phyloP scores from a whole-genome alignment of 2,888 invertebrate genomes.

The Hirudinaria manillensis region DNA sequence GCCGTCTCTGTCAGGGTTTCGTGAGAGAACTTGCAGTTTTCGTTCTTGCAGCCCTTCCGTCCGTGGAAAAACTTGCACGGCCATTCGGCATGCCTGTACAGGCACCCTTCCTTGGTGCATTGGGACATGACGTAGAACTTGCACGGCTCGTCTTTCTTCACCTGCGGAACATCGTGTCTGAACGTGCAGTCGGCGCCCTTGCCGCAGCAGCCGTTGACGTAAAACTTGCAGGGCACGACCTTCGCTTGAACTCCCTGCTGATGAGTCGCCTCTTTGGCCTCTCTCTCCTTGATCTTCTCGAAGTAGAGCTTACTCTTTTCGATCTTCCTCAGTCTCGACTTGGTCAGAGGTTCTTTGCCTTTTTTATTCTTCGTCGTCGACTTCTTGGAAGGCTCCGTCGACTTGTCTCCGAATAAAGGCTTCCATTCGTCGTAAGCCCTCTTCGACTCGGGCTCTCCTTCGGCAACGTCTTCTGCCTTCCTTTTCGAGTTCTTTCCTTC shows the following conservation, averaged over 20 bases:
- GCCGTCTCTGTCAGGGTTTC: neutral
- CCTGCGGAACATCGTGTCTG: conserved; percentile 27
- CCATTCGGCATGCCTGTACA: conserved; percentile 29
- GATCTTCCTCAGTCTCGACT: neutral
- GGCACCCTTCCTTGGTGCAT: conserved; percentile 24
- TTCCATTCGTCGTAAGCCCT: too few relatives aligned
- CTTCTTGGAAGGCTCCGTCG: too few relatives aligned
- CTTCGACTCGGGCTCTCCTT: too few relatives aligned
- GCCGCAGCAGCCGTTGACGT: conserved; percentile 7
- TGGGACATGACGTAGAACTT: conserved; percentile 30
- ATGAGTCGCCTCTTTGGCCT: neutral
- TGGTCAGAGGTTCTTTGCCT: neutral
- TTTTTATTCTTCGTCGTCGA: neutral
- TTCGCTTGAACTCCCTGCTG: neutral
- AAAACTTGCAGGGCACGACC: conserved; percentile 13
- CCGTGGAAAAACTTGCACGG: conserved; percentile 18
- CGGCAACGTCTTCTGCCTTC: too few relatives aligned
- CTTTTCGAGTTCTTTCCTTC: too few relatives aligned
- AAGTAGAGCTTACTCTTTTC: neutral
- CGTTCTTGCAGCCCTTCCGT: neutral
- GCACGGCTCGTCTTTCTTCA: conserved; percentile 31
- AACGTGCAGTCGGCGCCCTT: conserved; percentile 28
- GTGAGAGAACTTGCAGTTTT: conserved; percentile 16
- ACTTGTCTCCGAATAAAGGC: too few relatives aligned
- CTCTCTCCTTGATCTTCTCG: neutral